Base-by-base conservation (phyloP, 2,797 vertebrate genomes). In the Malurus splendens region DNA sequence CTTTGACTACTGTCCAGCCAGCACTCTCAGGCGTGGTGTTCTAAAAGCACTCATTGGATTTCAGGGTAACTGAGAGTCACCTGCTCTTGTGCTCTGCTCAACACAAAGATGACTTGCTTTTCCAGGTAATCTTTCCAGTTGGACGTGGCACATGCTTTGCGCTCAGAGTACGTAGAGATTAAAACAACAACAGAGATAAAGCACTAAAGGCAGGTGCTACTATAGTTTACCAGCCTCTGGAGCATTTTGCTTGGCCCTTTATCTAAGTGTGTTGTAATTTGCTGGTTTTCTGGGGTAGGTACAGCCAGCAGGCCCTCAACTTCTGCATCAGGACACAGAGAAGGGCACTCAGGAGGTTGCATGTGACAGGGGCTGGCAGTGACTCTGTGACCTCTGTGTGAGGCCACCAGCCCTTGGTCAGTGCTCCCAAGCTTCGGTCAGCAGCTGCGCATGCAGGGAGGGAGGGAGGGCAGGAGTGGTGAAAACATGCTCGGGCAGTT, bases 381-480 rank as follows among this genome's bases (percentile, higher is more conserved):
- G 30, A 1, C 32, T 5, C 2, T 3, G 54, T 0, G 4, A 52
- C 28, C 59, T n/a, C 36, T 0, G 0, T 0, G 0, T 2, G 62
- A 44, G 59, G 56, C 73, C 8, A 0, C 33, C 2, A 2, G 1
- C 16, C 73, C 55, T 30, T 17, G 47, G 4, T 28, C 18, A 9
- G 23, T 3, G 30, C 90, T 55, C 1, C 3, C 3, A 7, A 10
- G 41, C 68, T 32, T 8, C 0, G 3, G 30, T 1, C 6, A 3
- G 78, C 71, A 68, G 61, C 77, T 41, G 86, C 19, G 15, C 8
- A 6, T 2, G 36, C 11, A 1, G 54, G 33, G 65, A 74, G 61
- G 75, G 68, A 1, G 54, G 33, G 65, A 74, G 61, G 75, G 68
- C 72, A 72, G 11, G 67, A 61, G 68, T 38, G 11, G 44, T 23